phyloP scores from a whole-genome alignment of 2,888 invertebrate genomes.

The Stenichneumon culpator region DNA sequence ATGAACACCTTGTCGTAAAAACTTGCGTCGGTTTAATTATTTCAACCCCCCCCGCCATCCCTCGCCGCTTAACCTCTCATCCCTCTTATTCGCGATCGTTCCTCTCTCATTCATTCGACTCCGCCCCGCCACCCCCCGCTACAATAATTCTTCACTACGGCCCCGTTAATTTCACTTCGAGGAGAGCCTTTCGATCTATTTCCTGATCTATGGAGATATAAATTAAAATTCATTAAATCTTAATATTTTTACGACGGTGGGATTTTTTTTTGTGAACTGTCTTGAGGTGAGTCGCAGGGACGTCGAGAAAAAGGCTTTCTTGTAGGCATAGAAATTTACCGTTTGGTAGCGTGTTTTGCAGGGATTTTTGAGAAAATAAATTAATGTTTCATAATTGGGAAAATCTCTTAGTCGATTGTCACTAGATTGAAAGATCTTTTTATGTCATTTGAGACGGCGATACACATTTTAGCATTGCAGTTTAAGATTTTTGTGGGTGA shows the following conservation, averaged over 20 bases:
- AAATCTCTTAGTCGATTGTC: too few relatives aligned
- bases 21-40: slow-evolving; percentile 85
- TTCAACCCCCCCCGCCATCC: slow-evolving; percentile 75
- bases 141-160: slow-evolving; percentile 14
- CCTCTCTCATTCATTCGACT: slow-evolving; percentile 41
- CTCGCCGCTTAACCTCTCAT: slow-evolving; percentile 68
- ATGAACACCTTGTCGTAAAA: slow-evolving; percentile 86
- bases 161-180: slow-evolving; percentile 3
- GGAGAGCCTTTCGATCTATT: slow-evolving; percentile 1
- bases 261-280: not conserved
- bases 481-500: too few relatives aligned
- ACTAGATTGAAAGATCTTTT: too few relatives aligned
- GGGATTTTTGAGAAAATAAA: too few relatives aligned
- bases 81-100: slow-evolving; percentile 60
- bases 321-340: too few relatives aligned
- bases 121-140: not conserved
- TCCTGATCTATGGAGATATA: not conserved
- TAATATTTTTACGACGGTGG: not conserved
- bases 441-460: too few relatives aligned
- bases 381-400: too few relatives aligned
- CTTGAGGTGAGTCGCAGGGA: not conserved
- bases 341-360: too few relatives aligned
- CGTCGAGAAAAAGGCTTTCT: not conserved
- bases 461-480: too few relatives aligned
- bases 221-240: not conserved